phyloP scores from a whole-genome alignment of 2,113 vertebrate genomes.

The Lota lota region DNA sequence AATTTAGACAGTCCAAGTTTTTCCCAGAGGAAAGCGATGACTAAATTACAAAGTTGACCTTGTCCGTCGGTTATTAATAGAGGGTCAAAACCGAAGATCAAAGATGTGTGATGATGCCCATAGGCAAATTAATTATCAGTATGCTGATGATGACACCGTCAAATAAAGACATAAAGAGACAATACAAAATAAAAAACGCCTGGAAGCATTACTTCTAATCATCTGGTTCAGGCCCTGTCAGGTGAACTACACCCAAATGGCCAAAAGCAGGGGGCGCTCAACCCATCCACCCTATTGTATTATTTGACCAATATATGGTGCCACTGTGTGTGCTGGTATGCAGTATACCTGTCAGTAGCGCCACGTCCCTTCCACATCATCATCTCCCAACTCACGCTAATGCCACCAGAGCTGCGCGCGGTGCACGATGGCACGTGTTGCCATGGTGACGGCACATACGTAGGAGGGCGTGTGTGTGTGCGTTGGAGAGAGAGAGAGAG shows the following conservation, averaged over 20 bases:
- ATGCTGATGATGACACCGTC: neutral
- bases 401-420: slow-evolving; percentile 51
- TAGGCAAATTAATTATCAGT: neutral
- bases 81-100: slow-evolving; percentile 23
- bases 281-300: too few species aligned
- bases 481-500: slow-evolving; percentile 2
- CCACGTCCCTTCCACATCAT: too few species aligned
- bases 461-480: slow-evolving; percentile 46
- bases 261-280: too few species aligned
- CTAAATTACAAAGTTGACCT: slow-evolving; percentile 38
- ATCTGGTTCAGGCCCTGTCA: too few species aligned
- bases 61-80: slow-evolving; percentile 24
- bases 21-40: slow-evolving; percentile 30
- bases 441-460: slow-evolving; percentile 74
- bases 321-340: slow-evolving; percentile 22
- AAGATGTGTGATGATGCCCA: neutral
- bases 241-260: too few species aligned
- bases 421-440: slow-evolving; percentile 61
- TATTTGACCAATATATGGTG: too few species aligned
- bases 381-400: slow-evolving; percentile 20
- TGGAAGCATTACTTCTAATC: too few species aligned
- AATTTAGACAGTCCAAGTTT: slow-evolving; percentile 30
- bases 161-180: neutral
- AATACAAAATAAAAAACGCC: neutral
- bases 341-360: too few species aligned